These are phyloP conservation scores for Ceyx cyanopectus DNA, from an alignment of 2,113 vertebrate genomes.

Conservation along the genomic window DNA sequence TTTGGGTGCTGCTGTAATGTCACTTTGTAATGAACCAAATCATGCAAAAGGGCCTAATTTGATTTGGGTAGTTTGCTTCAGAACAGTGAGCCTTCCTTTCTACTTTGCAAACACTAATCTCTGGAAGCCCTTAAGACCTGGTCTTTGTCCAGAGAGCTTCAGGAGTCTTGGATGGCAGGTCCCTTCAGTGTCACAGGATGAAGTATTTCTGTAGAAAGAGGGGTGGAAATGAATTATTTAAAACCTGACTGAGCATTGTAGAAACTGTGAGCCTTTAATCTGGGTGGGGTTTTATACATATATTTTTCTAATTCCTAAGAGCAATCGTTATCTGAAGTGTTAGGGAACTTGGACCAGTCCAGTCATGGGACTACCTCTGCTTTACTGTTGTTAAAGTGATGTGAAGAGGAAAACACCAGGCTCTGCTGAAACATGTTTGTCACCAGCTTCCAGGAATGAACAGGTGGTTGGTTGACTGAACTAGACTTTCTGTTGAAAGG, in stretches of 20 bases:
- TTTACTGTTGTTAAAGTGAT: not conserved
- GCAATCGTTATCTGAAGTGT: not conserved
- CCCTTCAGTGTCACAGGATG: not conserved
- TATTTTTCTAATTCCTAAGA: slow-evolving; percentile 59
- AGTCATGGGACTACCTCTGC: not conserved
- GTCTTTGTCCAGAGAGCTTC: not conserved
- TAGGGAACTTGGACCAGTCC: not conserved
- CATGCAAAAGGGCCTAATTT: not conserved
- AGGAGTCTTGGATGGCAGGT: not conserved
- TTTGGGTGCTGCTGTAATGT: not conserved
- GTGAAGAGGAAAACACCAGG: not conserved
- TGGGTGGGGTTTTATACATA: slow-evolving; percentile 43
- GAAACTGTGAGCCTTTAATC: slow-evolving; percentile 26
- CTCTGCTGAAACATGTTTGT: not conserved
- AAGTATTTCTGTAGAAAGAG: not conserved
- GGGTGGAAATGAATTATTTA: not conserved
- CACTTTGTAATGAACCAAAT: not conserved
- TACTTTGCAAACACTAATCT: not conserved
- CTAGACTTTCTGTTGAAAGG: not conserved
- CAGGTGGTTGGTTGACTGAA: not conserved
- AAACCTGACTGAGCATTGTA: not conserved
- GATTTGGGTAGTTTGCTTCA: not conserved
- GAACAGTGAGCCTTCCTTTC: not conserved
- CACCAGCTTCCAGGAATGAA: not conserved
- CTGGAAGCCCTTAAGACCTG: not conserved